These are phyloP conservation scores for Pachyseris speciosa DNA, from an alignment of 64 coral and sea anemone species.

Conservation along the genomic window DNA sequence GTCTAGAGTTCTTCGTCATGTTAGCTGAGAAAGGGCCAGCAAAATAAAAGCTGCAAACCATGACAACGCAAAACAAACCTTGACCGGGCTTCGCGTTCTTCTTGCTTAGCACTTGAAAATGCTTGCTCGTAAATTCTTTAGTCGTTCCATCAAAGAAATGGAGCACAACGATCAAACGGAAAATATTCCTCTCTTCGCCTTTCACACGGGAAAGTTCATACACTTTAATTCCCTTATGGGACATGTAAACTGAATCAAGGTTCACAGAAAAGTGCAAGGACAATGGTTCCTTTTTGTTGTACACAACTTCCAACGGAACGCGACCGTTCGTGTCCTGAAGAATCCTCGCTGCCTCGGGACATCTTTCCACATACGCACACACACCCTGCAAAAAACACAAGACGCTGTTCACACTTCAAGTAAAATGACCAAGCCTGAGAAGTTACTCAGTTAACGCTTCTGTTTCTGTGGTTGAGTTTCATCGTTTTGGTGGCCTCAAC, in stretches of 20 bases:
- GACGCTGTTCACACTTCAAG: background rate
- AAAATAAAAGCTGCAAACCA: background rate
- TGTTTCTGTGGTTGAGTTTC: no score
- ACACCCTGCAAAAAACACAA: constrained; percentile 26
- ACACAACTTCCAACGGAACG: constrained; percentile 72
- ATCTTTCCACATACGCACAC: constrained; percentile 82
- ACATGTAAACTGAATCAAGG: constrained; percentile 88
- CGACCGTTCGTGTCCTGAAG: constrained; percentile 85
- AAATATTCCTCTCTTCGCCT: constrained; percentile 90
- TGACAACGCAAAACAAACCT: background rate
- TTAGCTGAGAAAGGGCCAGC: no score
- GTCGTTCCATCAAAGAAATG: constrained; percentile 81
- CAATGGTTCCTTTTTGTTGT: constrained; percentile 50
- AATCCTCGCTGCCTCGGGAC: constrained; percentile 82
- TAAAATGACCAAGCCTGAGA: no score
- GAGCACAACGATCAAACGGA: constrained; percentile 71
- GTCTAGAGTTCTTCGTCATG: background rate
- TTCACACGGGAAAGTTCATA: constrained; percentile 93
- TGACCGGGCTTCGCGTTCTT: background rate
- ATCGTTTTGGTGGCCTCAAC: no score
- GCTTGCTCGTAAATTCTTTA: constrained; percentile 76
- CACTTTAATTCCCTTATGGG: constrained; percentile 68
- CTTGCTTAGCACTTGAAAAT: constrained; percentile 83
- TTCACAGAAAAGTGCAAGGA: constrained; percentile 75
- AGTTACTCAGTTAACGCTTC: no score